Conservation (phyloP, 2,797 vertebrate species). For the Hafferia zeledoni region DNA sequence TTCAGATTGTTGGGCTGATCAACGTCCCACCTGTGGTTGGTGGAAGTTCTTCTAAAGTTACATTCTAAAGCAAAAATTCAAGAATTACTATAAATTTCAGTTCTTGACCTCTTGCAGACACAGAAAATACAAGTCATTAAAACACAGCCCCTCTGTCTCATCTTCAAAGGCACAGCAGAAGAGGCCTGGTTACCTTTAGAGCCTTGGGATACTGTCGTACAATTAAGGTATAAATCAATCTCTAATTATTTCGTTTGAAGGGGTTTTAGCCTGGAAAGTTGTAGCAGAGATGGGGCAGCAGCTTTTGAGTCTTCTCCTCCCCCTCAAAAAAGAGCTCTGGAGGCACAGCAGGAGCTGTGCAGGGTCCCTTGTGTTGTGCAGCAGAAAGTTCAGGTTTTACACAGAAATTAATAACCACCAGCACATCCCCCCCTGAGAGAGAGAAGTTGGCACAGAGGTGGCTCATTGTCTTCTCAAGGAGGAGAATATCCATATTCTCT, state of each 20-base stretch:
- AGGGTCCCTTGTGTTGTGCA: accelerated
- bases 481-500: not conserved
- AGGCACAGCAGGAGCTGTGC: not conserved
- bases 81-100: not conserved
- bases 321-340: not conserved
- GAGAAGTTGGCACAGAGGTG: accelerated
- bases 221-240: constrained; percentile 63
- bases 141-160: not conserved
- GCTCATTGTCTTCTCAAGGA: not conserved
- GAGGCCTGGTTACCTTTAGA: constrained; percentile 35
- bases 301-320: constrained; percentile 51
- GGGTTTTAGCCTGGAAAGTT: constrained; percentile 62
- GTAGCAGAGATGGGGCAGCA: constrained; percentile 39
- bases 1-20: not conserved
- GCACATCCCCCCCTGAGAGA: accelerated
- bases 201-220: constrained; percentile 47
- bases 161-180: constrained; percentile 47
- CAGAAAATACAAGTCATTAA: constrained; percentile 18
- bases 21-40: not conserved
- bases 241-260: constrained; percentile 59
- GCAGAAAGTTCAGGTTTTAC: accelerated
- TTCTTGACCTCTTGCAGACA: not conserved
- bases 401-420: not conserved
- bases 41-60: not conserved
- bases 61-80: not conserved